These are phyloP conservation scores for Spilosoma lubricipeda DNA, from an alignment of 2,888 invertebrate species.

Conservation along the genomic window DNA sequence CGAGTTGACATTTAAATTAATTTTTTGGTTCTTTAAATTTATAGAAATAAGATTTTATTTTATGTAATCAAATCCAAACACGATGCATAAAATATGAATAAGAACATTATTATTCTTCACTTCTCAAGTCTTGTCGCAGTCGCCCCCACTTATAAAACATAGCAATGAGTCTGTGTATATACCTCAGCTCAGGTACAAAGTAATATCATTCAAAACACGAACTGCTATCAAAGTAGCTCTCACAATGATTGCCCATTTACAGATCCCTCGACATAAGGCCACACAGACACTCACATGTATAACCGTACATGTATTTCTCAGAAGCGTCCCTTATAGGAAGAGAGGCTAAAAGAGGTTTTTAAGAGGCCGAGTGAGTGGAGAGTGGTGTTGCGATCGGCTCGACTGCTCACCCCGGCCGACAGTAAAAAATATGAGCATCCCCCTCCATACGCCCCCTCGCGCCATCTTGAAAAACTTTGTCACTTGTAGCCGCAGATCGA, in stretches of 20 bases:
- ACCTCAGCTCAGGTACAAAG: conserved; percentile 9
- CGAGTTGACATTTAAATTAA: no score
- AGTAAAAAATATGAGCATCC: conserved; percentile 86
- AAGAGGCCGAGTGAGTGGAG: conserved; percentile 84
- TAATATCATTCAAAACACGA: conserved; percentile 48
- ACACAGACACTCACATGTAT: conserved; percentile 74
- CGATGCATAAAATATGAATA: not conserved
- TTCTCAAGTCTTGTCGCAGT: not conserved
- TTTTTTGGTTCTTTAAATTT: not conserved
- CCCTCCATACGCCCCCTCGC: conserved; percentile 64
- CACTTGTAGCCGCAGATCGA: conserved; percentile 85
- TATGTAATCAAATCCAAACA: not conserved
- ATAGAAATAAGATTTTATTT: not conserved
- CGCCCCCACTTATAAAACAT: not conserved
- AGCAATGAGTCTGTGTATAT: not conserved
- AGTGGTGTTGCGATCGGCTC: conserved; percentile 85
- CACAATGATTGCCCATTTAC: conserved; percentile 63
- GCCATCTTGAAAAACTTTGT: conserved; percentile 86
- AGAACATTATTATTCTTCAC: not conserved
- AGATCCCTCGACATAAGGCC: conserved; percentile 61
- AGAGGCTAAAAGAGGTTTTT: conserved; percentile 80
- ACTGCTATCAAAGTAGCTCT: conserved; percentile 51
- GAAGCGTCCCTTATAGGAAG: conserved; percentile 73
- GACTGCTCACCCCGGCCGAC: conserved; percentile 85
- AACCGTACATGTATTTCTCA: conserved; percentile 72